Percentiles rank a stretch among this genome's conserved stretches.
These are phyloP conservation scores for Carettochelys insculpta DNA, from an alignment of 2,113 vertebrate genomes.

Conservation along the genomic window DNA sequence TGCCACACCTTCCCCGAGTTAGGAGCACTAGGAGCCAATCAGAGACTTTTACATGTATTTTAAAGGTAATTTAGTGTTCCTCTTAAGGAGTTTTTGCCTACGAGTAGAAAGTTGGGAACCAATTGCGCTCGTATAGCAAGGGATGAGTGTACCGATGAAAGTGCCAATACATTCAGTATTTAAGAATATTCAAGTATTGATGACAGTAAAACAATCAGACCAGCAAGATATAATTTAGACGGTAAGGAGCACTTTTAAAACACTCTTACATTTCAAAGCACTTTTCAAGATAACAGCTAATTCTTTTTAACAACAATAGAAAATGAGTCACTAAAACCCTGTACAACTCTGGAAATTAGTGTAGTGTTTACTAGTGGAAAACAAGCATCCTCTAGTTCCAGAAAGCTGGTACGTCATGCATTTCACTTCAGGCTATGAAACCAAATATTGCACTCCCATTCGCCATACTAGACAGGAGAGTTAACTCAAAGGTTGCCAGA, in stretches of 20 bases:
- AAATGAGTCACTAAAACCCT: not conserved
- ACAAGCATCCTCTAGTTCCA: rapidly evolving
- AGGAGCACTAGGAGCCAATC: too few relatives aligned
- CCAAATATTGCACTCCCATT: not conserved
- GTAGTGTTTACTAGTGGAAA: not conserved
- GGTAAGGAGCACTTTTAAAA: not conserved
- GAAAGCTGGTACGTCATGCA: not conserved
- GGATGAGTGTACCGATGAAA: too few relatives aligned
- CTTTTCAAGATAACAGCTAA: not conserved
- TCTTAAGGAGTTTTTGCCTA: too few relatives aligned
- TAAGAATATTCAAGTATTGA: not conserved
- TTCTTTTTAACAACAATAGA: not conserved
- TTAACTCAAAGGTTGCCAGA: not conserved
- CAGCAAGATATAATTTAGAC: not conserved
- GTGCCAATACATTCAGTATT: not conserved
- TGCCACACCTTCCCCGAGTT: too few relatives aligned
- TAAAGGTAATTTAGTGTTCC: too few relatives aligned
- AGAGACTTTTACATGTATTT: too few relatives aligned
- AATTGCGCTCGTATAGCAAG: too few relatives aligned
- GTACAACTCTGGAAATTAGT: not conserved
- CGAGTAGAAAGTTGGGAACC: too few relatives aligned
- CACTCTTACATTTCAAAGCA: rapidly evolving
- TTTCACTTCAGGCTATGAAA: not conserved
- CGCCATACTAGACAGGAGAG: not conserved
- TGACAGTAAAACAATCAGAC: rapidly evolving